These are phyloP conservation scores for Campylomormyrus numenius DNA, from an alignment of 2,113 vertebrate species.

Conservation along the genomic window DNA sequence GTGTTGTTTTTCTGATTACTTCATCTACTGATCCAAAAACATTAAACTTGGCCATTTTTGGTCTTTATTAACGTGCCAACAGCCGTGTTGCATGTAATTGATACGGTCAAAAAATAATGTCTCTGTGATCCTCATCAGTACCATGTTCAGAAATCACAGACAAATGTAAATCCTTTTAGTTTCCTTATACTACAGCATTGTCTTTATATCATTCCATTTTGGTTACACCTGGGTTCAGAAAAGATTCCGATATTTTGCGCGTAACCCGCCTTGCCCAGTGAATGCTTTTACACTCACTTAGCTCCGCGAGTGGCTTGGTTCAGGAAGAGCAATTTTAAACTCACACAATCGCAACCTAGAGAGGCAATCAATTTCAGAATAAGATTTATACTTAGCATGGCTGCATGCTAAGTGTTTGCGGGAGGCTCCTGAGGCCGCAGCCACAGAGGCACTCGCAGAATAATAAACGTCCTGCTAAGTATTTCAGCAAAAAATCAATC, in stretches of 20 bases:
- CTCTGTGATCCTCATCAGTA: background rate
- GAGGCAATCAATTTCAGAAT: background rate
- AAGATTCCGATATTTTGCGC: background rate
- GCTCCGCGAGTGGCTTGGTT: background rate
- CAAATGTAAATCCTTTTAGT: background rate
- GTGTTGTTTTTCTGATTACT: background rate
- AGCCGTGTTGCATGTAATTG: background rate
- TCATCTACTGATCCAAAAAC: background rate
- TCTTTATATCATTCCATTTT: background rate
- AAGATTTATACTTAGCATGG: background rate
- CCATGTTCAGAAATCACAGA: background rate
- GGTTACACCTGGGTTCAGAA: background rate
- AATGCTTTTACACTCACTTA: background rate
- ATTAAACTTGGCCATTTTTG: background rate
- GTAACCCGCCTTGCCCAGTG: background rate
- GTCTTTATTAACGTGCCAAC: background rate
- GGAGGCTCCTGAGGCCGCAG: background rate
- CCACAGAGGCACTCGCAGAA: background rate
- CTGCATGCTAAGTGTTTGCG: background rate
- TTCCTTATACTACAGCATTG: background rate
- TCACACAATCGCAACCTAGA: background rate
- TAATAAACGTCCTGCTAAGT: background rate
- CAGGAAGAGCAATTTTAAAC: background rate
- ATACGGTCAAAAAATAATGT: background rate
- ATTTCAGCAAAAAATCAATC: background rate